Evolutionary conservation across 2,888 invertebrate species (phyloP).

Genomic region (Conchocele bisecta): DNA sequence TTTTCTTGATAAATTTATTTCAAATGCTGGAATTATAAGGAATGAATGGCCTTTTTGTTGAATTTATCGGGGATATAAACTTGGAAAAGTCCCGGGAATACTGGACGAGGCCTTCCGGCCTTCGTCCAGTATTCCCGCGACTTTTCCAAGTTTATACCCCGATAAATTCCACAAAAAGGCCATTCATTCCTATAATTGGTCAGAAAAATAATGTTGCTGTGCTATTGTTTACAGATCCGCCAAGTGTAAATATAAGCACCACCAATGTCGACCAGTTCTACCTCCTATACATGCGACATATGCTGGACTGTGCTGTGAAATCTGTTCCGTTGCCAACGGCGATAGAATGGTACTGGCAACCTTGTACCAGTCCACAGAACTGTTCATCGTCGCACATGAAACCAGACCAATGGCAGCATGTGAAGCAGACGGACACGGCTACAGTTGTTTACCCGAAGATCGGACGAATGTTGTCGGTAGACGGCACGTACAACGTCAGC

Average conservation of each 20-base stretch:
- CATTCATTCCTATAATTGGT: no score
- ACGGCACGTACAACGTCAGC: conserved; percentile 39
- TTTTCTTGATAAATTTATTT: no score
- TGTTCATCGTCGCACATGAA: conserved; percentile 17
- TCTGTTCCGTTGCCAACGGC: conserved; percentile 41
- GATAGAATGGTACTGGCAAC: conserved; percentile 61
- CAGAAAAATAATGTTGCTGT: no score
- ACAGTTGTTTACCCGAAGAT: conserved; percentile 38
- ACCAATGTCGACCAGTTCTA: conserved; percentile 44
- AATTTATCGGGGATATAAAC: no score
- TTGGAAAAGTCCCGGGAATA: no score
- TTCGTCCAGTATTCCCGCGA: no score
- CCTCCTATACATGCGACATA: conserved; percentile 35
- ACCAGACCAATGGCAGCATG: conserved; percentile 40
- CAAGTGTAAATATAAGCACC: conserved; percentile 48
- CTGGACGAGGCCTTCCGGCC: no score
- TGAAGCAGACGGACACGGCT: conserved; percentile 23
- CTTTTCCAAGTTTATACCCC: no score
- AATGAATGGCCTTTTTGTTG: no score
- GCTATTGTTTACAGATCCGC: conserved; percentile 55
- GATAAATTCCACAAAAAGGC: no score
- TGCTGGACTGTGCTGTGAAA: conserved; percentile 39
- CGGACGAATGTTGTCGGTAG: conserved; percentile 4
- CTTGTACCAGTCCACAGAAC: conserved; percentile 38
- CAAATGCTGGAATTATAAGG: no score